Conservation (phyloP, 2,888 invertebrate genomes). For the Drosophila peninsularis region DNA sequence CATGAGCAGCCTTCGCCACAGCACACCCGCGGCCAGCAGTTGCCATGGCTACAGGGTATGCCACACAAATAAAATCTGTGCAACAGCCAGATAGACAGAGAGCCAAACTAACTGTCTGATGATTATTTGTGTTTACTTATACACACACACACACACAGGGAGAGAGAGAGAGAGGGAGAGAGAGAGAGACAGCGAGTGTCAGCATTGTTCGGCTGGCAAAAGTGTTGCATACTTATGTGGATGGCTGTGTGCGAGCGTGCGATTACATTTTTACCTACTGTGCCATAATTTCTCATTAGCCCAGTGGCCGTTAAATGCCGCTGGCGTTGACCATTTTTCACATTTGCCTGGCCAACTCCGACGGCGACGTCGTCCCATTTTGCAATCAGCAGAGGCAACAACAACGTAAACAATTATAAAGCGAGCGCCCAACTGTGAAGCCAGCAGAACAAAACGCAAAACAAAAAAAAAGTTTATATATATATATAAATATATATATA, state of each 20-base stretch:
- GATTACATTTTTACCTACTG: slow-evolving; percentile 62
- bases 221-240: slow-evolving; percentile 49
- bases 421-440: slow-evolving; percentile 37
- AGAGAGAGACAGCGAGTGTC: background rate
- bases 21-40: background rate
- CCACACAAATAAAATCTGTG: slow-evolving; percentile 67
- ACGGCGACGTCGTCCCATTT: slow-evolving; percentile 4
- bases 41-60: slow-evolving; percentile 18
- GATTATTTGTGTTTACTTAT: slow-evolving; percentile 75
- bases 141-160: slow-evolving; percentile 12
- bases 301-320: slow-evolving; percentile 76
- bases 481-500: background rate
- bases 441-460: slow-evolving; percentile 30
- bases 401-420: slow-evolving; percentile 55
- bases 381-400: slow-evolving; percentile 44
- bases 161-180: background rate
- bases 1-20: rapidly evolving
- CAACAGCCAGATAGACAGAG: slow-evolving; percentile 50
- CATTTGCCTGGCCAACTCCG: slow-evolving; percentile 35
- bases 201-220: slow-evolving; percentile 51
- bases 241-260: slow-evolving; percentile 2
- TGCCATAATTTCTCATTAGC: slow-evolving; percentile 83
- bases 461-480: background rate
- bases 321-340: slow-evolving; percentile 59
- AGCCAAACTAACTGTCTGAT: slow-evolving; percentile 69